Conservation (phyloP, 2,113 vertebrate species). For the Phaethornis superciliosus region DNA sequence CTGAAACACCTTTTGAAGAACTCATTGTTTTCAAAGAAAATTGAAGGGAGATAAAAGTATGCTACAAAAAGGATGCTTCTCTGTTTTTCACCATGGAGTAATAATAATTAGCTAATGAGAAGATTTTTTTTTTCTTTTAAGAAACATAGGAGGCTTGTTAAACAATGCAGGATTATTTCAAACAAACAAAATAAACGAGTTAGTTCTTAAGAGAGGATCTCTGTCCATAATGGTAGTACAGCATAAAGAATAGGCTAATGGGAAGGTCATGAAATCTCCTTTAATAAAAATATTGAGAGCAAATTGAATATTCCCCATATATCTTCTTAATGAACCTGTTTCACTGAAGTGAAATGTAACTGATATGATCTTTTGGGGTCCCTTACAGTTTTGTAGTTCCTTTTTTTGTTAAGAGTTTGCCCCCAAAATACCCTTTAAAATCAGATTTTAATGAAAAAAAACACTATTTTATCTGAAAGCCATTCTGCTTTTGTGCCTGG, state of each 20-base stretch:
- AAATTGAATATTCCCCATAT: background rate
- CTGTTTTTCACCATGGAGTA: background rate
- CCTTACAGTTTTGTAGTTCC: background rate
- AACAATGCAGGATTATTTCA: background rate
- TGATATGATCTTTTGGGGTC: background rate
- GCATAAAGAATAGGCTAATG: background rate
- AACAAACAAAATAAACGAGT: background rate
- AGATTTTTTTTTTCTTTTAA: background rate
- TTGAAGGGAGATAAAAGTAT: background rate
- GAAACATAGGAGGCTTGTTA: background rate
- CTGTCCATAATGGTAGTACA: background rate
- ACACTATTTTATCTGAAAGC: background rate
- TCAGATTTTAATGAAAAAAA: background rate
- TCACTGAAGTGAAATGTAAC: background rate
- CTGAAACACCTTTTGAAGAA: background rate
- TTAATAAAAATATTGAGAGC: background rate
- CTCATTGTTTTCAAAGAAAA: background rate
- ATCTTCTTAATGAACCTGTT: background rate
- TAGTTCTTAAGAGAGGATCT: background rate
- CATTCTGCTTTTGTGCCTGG: background rate
- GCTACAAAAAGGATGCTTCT: background rate
- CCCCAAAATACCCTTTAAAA: background rate
- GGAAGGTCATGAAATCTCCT: background rate
- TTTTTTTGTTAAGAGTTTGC: background rate
- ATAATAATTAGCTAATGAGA: background rate